Evolutionary conservation across 92 coral and sea anemone species (phyloP).

Genomic region (Palythoa caribaeorum): DNA sequence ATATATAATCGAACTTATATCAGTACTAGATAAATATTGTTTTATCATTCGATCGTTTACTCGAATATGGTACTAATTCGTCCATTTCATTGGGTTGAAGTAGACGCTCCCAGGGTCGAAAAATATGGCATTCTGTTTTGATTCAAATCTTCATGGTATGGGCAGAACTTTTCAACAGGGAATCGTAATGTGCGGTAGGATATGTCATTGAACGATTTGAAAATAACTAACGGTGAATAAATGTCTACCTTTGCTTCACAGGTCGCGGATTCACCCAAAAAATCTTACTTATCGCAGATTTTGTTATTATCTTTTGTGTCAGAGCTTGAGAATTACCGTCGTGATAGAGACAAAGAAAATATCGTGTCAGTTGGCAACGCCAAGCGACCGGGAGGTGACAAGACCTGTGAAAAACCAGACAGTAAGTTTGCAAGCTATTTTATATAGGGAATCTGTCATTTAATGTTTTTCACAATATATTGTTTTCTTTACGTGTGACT

Average conservation of each 20-base stretch:
- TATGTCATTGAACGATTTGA: conserved; percentile 1
- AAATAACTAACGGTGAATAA: conserved; percentile 9
- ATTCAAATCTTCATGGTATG: conserved; percentile 16
- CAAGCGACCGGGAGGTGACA: background rate
- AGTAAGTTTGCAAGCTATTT: conserved; percentile 18
- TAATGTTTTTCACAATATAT: conserved; percentile 6
- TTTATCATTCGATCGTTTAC: background rate
- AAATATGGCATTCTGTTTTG: conserved; percentile 40
- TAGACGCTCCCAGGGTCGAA: conserved; percentile 3
- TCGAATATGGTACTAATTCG: background rate
- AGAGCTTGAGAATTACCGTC: conserved; percentile 36
- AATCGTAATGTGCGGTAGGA: conserved; percentile 21
- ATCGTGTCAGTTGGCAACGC: background rate
- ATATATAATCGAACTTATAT: conserved; percentile 9
- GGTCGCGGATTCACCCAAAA: conserved; percentile 25
- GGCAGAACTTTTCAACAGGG: conserved; percentile 38
- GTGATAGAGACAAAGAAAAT: conserved; percentile 39
- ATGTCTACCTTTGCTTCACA: conserved; percentile 12
- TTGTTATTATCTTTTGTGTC: conserved; percentile 39
- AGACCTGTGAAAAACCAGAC: conserved; percentile 21
- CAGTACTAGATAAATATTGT: conserved; percentile 11
- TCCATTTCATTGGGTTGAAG: background rate
- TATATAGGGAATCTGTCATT: conserved; percentile 2
- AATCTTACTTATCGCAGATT: conserved; percentile 14
- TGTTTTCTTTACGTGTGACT: conserved; percentile 36